A percentile compares a stretch with the other conserved stretches of the same genome.
phyloP scores from a whole-genome alignment of 2,797 vertebrate species.

The Pteronotus mesoamericanus region DNA sequence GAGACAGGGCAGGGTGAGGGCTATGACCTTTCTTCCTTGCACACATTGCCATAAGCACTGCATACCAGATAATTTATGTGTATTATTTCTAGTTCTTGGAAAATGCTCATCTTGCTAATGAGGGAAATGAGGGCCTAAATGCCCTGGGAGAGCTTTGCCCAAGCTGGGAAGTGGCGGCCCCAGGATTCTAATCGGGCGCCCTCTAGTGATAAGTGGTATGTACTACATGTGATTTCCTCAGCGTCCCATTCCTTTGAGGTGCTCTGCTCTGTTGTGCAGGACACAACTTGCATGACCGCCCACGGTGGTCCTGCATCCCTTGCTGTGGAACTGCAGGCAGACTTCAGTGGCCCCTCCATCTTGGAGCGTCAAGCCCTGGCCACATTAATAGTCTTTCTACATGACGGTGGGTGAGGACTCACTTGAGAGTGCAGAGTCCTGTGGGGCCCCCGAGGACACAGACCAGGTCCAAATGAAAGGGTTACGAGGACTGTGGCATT shows the following conservation, averaged over 20 bases:
- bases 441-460: not conserved
- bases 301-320: not conserved
- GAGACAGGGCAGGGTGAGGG: not conserved
- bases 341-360: not conserved
- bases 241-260: fast-evolving
- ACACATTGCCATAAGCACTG: not conserved
- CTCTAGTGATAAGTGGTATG: not conserved
- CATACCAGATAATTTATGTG: not conserved
- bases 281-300: not conserved
- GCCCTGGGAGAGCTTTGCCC: not conserved
- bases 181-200: not conserved
- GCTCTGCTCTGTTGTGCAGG: not conserved
- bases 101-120: not conserved
- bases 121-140: not conserved
- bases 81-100: not conserved
- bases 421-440: no score
- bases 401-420: not conserved
- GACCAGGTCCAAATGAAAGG: not conserved
- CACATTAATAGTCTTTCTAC: not conserved
- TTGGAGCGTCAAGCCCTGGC: not conserved
- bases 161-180: not conserved
- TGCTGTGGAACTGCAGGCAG: not conserved
- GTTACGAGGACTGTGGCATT: not conserved
- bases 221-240: fast-evolving
- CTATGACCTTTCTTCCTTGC: not conserved